These are phyloP conservation scores for Drepana arcuata DNA, from an alignment of 1,140 invertebrate genomes.

Conservation along the genomic window DNA sequence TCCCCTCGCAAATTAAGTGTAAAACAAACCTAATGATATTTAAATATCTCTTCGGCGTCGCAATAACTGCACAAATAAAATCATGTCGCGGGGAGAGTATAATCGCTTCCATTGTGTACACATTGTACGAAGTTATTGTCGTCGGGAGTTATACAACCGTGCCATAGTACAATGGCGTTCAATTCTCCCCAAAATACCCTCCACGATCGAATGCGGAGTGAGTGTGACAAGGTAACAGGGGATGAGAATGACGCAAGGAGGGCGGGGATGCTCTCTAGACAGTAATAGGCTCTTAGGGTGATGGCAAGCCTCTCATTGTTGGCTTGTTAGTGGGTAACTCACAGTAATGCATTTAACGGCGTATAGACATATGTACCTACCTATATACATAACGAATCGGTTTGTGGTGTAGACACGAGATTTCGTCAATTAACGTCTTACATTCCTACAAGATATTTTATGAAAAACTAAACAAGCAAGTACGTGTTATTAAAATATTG, in stretches of 20 bases:
- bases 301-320: constrained; percentile 66
- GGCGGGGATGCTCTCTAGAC: constrained; percentile 50
- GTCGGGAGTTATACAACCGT: constrained; percentile 24
- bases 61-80: constrained; percentile 70
- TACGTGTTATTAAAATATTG: too few relatives aligned
- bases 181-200: too few relatives aligned
- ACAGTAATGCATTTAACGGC: constrained; percentile 41
- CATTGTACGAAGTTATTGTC: constrained; percentile 49
- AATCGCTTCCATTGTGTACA: constrained; percentile 66
- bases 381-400: too few relatives aligned
- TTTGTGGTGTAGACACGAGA: constrained; percentile 12
- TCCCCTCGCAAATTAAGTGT: constrained; percentile 70
- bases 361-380: too few relatives aligned
- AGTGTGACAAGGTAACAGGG: constrained; percentile 42
- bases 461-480: too few relatives aligned
- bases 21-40: constrained; percentile 72
- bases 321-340: constrained; percentile 60
- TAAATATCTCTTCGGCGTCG: constrained; percentile 65
- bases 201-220: too few relatives aligned
- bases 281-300: constrained; percentile 60
- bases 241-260: constrained; percentile 33
- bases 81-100: constrained; percentile 59
- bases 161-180: too few relatives aligned
- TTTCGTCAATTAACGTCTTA: too few relatives aligned
- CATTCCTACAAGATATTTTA: too few relatives aligned